phyloP scores from a whole-genome alignment of 2,113 vertebrate genomes.

The Austrofundulus limnaeus region DNA sequence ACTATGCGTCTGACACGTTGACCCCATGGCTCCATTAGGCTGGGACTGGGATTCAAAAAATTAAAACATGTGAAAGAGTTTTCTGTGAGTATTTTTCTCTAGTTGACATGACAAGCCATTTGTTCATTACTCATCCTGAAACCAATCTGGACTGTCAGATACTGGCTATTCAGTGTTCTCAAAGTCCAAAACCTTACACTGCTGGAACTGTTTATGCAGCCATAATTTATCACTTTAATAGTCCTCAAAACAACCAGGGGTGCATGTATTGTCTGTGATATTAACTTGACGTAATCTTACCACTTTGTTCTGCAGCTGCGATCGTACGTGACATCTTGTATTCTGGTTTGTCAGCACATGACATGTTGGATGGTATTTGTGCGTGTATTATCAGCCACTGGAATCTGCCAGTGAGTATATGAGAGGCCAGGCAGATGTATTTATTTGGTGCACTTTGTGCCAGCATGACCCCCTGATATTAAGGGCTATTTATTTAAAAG shows the following conservation, averaged over 20 bases:
- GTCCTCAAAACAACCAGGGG: constrained; percentile 9
- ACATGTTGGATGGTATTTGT: constrained; percentile 42
- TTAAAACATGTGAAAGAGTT: background rate
- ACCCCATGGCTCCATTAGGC: constrained; percentile 8
- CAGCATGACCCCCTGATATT: constrained; percentile 60
- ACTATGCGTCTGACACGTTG: background rate
- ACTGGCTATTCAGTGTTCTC: background rate
- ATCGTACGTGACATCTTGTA: constrained; percentile 13
- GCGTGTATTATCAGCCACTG: constrained; percentile 22
- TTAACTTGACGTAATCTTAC: constrained; percentile 29
- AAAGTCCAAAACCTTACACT: constrained; percentile 4
- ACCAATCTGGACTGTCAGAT: constrained; percentile 8
- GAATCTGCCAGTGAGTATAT: constrained; percentile 48
- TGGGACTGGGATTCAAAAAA: background rate
- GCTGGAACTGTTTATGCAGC: constrained; percentile 5
- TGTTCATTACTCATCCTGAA: constrained; percentile 1
- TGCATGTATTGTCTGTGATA: constrained; percentile 2
- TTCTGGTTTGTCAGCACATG: constrained; percentile 46
- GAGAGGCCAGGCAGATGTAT: constrained; percentile 60
- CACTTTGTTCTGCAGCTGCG: constrained; percentile 18
- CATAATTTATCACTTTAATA: background rate
- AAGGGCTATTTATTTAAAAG: constrained; percentile 52
- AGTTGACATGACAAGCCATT: background rate
- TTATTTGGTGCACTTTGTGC: constrained; percentile 47
- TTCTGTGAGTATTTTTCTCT: background rate